Percentiles rank a stretch among this genome's conserved stretches.
phyloP scores from a whole-genome alignment of 2,113 vertebrate genomes.

The Apus apus region DNA sequence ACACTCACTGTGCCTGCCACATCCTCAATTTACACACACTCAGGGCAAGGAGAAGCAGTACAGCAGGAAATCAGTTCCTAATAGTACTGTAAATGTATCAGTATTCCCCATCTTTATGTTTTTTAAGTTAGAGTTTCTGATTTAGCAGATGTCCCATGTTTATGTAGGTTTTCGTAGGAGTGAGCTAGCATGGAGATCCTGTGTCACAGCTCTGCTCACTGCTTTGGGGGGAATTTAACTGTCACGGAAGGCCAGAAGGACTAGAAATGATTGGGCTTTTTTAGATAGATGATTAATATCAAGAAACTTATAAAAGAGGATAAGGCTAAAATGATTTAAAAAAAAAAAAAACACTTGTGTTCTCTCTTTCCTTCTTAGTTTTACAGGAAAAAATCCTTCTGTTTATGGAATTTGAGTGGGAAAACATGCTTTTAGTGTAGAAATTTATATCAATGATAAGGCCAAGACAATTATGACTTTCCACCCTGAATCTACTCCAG shows the following conservation, averaged over 20 bases:
- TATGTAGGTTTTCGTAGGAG: background rate
- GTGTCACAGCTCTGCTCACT: background rate
- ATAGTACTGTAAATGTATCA: background rate
- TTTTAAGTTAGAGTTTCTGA: background rate
- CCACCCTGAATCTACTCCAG: background rate
- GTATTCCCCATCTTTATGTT: background rate
- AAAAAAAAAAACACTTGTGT: background rate
- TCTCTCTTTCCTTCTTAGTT: background rate
- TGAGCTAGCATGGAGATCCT: background rate
- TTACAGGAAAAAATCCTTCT: background rate
- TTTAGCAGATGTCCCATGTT: background rate
- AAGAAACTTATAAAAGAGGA: background rate
- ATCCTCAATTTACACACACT: background rate
- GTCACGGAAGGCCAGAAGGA: background rate
- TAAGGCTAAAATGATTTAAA: background rate
- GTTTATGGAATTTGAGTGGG: background rate
- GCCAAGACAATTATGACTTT: background rate
- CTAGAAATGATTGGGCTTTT: background rate
- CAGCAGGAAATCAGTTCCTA: background rate
- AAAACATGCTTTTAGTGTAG: background rate
- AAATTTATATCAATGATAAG: background rate
- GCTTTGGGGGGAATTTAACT: background rate
- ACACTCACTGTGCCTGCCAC: background rate
- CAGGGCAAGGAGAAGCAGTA: background rate
- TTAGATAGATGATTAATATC: background rate